A percentile compares a stretch with the other conserved stretches of the same genome.
These are phyloP conservation scores for Elgonia sp. DNA, from an alignment of 2,888 invertebrate species.

Conservation along the genomic window DNA sequence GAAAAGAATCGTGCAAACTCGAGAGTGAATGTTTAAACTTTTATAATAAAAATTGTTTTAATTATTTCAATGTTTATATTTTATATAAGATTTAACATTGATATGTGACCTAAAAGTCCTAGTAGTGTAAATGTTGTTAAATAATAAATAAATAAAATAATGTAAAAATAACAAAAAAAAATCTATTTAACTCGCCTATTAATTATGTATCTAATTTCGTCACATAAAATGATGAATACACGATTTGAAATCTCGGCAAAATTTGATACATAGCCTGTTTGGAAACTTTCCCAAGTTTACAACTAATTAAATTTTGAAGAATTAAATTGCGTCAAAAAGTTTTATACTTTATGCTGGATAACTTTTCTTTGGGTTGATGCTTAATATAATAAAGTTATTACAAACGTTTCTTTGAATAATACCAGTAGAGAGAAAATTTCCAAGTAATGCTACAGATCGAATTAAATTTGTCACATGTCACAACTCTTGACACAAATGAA, in stretches of 20 bases:
- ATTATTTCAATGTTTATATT: too few relatives aligned
- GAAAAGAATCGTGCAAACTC: too few relatives aligned
- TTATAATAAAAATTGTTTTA: too few relatives aligned
- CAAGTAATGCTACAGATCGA: neutral
- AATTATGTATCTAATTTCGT: neutral
- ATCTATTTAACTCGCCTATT: too few relatives aligned
- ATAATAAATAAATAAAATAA: too few relatives aligned
- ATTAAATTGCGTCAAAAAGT: slow-evolving; percentile 32
- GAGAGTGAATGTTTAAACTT: too few relatives aligned
- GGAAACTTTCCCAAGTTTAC: slow-evolving; percentile 26
- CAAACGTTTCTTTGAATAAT: slow-evolving; percentile 20
- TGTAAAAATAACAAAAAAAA: too few relatives aligned
- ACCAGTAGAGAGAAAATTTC: neutral
- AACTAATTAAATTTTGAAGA: slow-evolving; percentile 29
- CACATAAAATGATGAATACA: neutral
- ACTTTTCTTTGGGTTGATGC: slow-evolving; percentile 22
- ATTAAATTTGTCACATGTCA: slow-evolving; percentile 24
- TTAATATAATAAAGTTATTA: slow-evolving; percentile 13
- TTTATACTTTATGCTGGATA: slow-evolving; percentile 10
- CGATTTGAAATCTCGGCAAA: too few relatives aligned
- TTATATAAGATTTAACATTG: too few relatives aligned
- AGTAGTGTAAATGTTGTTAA: too few relatives aligned
- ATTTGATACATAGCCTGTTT: neutral
- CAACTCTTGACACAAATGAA: neutral
- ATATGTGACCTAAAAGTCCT: too few relatives aligned